A percentile compares a stretch with the other conserved stretches of the same genome.
These are phyloP conservation scores for Cavia aperea DNA, from an alignment of 2,113 vertebrate genomes.

Conservation along the genomic window DNA sequence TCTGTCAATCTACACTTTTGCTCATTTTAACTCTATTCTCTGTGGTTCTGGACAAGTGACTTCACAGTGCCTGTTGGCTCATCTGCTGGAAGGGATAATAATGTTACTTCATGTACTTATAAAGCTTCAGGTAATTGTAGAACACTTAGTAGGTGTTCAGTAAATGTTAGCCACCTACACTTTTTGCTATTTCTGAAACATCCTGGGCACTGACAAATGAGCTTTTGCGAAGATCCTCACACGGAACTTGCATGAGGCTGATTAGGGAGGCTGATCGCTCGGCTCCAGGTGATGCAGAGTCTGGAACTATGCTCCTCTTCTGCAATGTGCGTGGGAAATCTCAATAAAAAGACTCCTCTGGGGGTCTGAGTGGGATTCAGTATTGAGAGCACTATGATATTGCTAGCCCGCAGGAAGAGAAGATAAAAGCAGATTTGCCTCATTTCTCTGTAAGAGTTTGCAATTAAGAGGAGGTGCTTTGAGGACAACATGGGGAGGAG, in stretches of 20 bases:
- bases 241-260: not conserved
- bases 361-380: not conserved
- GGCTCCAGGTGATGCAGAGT: rapidly evolving
- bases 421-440: not conserved
- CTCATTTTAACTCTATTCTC: not conserved
- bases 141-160: not conserved
- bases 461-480: not conserved
- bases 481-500: not conserved
- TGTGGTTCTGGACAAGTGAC: not conserved
- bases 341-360: not conserved
- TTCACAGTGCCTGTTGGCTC: not conserved
- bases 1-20: not conserved
- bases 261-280: not conserved
- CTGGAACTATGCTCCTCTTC: not conserved
- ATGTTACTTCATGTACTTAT: not conserved
- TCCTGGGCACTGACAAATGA: not conserved
- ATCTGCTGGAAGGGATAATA: not conserved
- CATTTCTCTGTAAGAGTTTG: not conserved
- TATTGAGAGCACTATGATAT: not conserved
- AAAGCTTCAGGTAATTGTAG: not conserved
- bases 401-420: not conserved
- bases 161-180: not conserved
- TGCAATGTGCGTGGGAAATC: not conserved
- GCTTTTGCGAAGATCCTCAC: not conserved
- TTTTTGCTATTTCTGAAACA: not conserved